Percentiles rank a stretch among this genome's conserved stretches.
Conservation (phyloP, 2,888 invertebrate species). For the Argyresthia albistria region DNA sequence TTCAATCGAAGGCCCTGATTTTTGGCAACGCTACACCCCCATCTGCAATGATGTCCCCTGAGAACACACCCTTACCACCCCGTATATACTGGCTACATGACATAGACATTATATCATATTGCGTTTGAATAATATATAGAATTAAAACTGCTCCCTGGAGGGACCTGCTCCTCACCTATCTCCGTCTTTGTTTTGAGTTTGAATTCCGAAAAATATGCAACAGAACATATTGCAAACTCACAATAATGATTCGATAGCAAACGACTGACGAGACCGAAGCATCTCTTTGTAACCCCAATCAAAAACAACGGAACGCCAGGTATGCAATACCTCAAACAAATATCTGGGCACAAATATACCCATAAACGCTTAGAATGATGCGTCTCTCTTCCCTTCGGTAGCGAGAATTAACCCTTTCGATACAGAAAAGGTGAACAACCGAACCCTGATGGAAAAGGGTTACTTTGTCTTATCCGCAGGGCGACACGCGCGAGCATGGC, state of each 20-base stretch:
- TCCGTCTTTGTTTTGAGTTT: background rate
- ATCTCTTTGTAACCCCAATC: conserved; percentile 38
- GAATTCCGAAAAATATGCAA: background rate
- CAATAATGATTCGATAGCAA: conserved; percentile 4
- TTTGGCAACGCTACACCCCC: conserved; percentile 34
- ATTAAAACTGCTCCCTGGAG: conserved; percentile 38
- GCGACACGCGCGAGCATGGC: conserved; percentile 39
- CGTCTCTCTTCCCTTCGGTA: conserved; percentile 47
- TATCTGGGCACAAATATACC: conserved; percentile 28
- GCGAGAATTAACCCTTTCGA: conserved; percentile 60
- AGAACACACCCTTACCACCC: conserved; percentile 36
- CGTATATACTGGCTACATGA: conserved; percentile 23
- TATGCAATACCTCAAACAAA: conserved; percentile 48
- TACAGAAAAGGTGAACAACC: conserved; percentile 62
- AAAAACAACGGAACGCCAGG: conserved; percentile 42
- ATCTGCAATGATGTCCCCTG: conserved; percentile 43
- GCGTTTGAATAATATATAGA: conserved; percentile 40
- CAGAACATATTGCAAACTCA: background rate
- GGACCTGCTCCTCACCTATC: conserved; percentile 2
- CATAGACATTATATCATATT: conserved; percentile 34
- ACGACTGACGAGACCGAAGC: conserved; percentile 31
- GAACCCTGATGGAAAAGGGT: conserved; percentile 37
- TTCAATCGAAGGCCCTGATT: conserved; percentile 33
- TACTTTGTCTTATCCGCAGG: conserved; percentile 29
- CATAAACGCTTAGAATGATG: conserved; percentile 29